These are phyloP conservation scores for Heteromormyrus szaboi DNA, from an alignment of 2,797 vertebrate species.

Conservation along the genomic window DNA sequence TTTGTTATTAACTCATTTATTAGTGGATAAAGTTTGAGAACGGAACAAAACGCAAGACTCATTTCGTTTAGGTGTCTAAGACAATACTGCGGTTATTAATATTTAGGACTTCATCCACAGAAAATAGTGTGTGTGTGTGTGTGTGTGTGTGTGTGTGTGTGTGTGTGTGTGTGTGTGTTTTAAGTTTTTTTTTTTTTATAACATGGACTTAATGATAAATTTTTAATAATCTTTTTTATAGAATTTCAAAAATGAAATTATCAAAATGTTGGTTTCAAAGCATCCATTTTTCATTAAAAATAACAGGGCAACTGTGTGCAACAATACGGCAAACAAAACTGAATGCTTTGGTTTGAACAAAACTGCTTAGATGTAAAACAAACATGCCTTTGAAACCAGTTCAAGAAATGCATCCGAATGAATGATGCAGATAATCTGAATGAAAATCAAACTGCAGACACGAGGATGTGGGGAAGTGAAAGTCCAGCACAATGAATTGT, in stretches of 20 bases:
- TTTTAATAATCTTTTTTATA: background rate
- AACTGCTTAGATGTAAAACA: slow-evolving; percentile 44
- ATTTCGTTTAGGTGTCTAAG: background rate
- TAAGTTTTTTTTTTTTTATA: too few species aligned
- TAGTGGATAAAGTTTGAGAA: background rate
- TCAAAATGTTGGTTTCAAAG: slow-evolving; percentile 17
- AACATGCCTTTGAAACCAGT: slow-evolving; percentile 1
- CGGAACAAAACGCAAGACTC: background rate
- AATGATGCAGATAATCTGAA: background rate
- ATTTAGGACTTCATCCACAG: background rate
- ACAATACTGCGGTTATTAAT: background rate
- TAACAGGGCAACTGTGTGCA: slow-evolving; percentile 12
- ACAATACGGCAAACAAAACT: slow-evolving; percentile 26
- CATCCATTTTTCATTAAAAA: slow-evolving; percentile 25
- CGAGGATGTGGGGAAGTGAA: background rate
- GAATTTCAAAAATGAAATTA: slow-evolving; percentile 22
- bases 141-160: background rate
- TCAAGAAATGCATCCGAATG: background rate
- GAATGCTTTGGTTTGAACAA: slow-evolving; percentile 35
- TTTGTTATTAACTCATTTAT: background rate
- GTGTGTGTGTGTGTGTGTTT: background rate
- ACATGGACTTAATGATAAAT: background rate
- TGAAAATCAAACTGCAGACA: background rate
- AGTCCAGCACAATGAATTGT: background rate
- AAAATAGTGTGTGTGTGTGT: background rate